Conservation (phyloP, 2,113 vertebrate species). For the Delphinapterus leucas region DNA sequence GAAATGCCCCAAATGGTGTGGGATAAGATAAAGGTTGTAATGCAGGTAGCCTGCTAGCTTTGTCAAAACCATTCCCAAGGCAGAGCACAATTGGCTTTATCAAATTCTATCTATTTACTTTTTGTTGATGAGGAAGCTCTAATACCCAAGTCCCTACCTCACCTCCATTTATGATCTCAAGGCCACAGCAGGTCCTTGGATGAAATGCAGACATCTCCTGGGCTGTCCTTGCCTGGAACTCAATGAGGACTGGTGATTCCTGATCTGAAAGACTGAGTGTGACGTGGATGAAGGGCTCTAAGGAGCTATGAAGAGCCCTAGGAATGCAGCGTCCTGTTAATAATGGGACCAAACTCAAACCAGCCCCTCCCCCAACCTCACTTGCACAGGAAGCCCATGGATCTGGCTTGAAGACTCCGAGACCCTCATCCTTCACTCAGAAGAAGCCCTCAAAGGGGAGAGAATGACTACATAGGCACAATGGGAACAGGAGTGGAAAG, state of each 20-base stretch:
- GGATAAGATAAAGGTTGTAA: background rate
- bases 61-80: background rate
- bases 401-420: background rate
- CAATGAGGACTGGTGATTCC: background rate
- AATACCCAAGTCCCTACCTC: background rate
- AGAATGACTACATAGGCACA: background rate
- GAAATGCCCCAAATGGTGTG: background rate
- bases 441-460: background rate
- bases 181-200: background rate
- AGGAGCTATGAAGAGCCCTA: background rate
- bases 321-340: background rate
- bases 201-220: background rate
- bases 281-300: accelerated
- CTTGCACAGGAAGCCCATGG: background rate
- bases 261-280: too few species aligned
- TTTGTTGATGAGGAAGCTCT: background rate
- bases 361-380: background rate
- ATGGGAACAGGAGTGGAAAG: background rate
- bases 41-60: background rate
- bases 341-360: background rate
- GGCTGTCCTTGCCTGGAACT: background rate
- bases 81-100: background rate
- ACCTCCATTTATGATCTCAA: background rate
- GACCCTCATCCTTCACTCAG: background rate
- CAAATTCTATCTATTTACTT: background rate